phyloP scores from a whole-genome alignment of 2,888 invertebrate genomes.

The Colostygia pectinataria region DNA sequence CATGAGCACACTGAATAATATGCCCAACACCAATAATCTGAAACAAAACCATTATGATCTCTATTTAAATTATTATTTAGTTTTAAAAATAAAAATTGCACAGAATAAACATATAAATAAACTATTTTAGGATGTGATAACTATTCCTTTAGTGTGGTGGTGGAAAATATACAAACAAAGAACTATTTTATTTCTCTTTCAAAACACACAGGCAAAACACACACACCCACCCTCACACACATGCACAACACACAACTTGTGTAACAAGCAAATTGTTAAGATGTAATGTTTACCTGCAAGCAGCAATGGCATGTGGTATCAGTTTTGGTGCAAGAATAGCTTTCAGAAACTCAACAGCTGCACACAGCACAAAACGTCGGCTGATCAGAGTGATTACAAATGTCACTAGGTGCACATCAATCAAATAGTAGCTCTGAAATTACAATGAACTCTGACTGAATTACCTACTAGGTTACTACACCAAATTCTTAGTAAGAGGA shows the following conservation, averaged over 20 bases:
- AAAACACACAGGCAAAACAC: no score
- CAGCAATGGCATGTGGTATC: constrained; percentile 60
- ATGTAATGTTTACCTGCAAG: constrained; percentile 47
- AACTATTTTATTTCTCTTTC: no score
- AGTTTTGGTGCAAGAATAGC: constrained; percentile 70
- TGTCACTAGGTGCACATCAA: constrained; percentile 93
- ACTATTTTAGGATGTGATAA: no score
- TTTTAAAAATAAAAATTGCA: background rate
- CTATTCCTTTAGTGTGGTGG: no score
- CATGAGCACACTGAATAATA: constrained; percentile 83
- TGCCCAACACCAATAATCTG: constrained; percentile 85
- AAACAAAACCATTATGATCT: no score
- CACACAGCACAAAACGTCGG: constrained; percentile 89
- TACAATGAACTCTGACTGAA: background rate
- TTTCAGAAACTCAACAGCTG: constrained; percentile 78
- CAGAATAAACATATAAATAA: no score
- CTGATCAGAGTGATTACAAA: constrained; percentile 92
- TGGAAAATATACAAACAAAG: no score
- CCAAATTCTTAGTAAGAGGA: no score
- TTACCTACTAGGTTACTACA: no score
- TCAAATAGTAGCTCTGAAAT: constrained; percentile 96
- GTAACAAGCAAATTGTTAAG: background rate
- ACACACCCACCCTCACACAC: no score
- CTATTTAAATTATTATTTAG: no score
- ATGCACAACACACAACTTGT: no score